A percentile compares a stretch with the other conserved stretches of the same genome.
Evolutionary conservation across 2,113 vertebrate species (phyloP).

Genomic region (Corapipo altera): DNA sequence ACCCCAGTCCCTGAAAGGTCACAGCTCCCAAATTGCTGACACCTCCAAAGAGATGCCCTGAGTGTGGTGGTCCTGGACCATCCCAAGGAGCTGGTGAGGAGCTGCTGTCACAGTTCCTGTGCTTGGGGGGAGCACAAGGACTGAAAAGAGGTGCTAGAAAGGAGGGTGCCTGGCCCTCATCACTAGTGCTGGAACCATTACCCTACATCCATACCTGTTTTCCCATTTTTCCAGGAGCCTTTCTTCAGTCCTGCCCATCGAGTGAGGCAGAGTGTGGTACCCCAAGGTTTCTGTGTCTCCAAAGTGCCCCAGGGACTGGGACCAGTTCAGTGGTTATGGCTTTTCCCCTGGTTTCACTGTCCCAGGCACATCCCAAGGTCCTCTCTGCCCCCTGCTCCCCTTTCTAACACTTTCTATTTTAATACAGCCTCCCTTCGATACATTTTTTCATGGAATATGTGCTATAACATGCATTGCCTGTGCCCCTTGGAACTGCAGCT

Average conservation of each 20-base stretch:
- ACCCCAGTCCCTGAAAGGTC: background rate
- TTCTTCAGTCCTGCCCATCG: background rate
- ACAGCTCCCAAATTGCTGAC: background rate
- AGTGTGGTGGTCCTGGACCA: accelerated
- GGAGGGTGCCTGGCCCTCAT: background rate
- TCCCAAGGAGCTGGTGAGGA: background rate
- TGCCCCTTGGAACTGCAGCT: background rate
- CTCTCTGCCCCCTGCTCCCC: background rate
- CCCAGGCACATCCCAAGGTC: background rate
- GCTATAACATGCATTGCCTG: background rate
- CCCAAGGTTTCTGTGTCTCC: background rate
- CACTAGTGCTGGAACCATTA: background rate
- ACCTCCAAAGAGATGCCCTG: background rate
- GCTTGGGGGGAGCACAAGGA: background rate
- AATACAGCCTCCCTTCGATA: background rate
- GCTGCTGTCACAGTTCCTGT: background rate
- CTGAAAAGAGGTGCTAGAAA: background rate
- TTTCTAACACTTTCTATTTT: background rate
- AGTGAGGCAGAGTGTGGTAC: accelerated
- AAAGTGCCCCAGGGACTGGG: background rate
- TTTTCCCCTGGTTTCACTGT: background rate
- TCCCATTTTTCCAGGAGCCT: background rate
- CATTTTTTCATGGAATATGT: background rate
- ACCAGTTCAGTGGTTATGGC: background rate
- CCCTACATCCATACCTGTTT: background rate